These are phyloP conservation scores for Neria commutata DNA, from an alignment of 2,888 invertebrate species.

Conservation along the genomic window DNA sequence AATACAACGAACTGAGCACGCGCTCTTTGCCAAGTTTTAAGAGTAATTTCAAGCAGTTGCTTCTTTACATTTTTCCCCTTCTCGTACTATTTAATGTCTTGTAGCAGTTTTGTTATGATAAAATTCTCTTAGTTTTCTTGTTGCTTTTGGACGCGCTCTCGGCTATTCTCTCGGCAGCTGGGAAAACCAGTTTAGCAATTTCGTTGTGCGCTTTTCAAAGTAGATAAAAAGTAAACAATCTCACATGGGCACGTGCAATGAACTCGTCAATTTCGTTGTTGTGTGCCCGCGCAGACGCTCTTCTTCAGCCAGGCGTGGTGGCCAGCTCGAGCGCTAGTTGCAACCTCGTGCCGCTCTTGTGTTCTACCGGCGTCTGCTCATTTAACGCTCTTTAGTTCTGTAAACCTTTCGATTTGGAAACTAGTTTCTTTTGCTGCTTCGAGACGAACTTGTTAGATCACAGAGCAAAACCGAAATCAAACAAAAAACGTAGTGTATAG, in stretches of 20 bases:
- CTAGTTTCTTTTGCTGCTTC: background rate
- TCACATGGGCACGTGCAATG: conserved; percentile 44
- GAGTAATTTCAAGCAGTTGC: no score
- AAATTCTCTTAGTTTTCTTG: background rate
- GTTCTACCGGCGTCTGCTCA: background rate
- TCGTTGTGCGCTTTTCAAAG: background rate
- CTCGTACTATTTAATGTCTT: no score
- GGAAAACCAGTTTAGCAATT: background rate
- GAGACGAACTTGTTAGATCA: no score
- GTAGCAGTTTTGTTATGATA: no score
- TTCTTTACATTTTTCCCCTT: no score
- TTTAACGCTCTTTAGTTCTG: background rate
- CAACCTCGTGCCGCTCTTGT: background rate
- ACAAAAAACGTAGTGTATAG: no score
- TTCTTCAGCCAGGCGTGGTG: no score
- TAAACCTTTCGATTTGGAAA: background rate
- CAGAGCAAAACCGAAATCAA: no score
- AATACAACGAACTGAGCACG: no score
- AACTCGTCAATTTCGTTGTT: conserved; percentile 33
- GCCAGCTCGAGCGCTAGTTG: no score
- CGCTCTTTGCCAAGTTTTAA: no score
- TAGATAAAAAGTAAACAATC: conserved; percentile 3
- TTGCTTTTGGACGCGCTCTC: background rate
- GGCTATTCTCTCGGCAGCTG: background rate
- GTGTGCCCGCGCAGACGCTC: background rate